Base-by-base conservation (phyloP, 2,113 vertebrate species). In the Danio rerio region DNA sequence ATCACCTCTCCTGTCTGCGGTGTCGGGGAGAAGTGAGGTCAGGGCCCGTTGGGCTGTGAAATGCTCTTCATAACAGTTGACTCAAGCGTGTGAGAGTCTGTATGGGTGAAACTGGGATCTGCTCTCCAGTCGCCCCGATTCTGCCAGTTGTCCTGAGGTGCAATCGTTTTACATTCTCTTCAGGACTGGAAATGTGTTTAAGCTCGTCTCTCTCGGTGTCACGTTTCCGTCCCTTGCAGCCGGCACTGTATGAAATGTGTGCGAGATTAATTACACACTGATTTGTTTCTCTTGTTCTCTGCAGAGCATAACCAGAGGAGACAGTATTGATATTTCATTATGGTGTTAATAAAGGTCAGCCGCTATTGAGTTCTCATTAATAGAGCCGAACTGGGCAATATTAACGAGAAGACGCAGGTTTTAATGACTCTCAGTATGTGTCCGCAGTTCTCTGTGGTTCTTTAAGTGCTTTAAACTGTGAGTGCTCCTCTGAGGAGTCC, bases 271-370 rank as follows among this genome's bases (percentile, higher is more conserved):
- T 83, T 83, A 55, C 21, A 59, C 84, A 56, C 76, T 45, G 81
- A 83, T 83, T 80, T 80, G 65, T 86, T 83, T 80, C 81, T 82
- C 86, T 84, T 90, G 78, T 91, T 93, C 91, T 89, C 87, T 81
- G 82, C 88, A 85, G 87, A 65, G 12, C 84, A 83, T 85, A 87
- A 80, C 86, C 87, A 86, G 87, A 80, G 82, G 82, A 88, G 85
- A 86, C 85, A 87, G 77, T 91, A 92, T 93, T 92, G 90, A 91
- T 91, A 91, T 93, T 91, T 93, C 84, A 92, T 92, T 91, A 90
- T 77, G 83, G 87, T 85, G 87, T 89, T 89, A 90, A 90, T 92
- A 93, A 91, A 92, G 89, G 89, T 88, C 87, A 89, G 83, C 72
- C 70, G 65, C 72, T 88, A 91, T 91, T 89, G 91, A 90, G 76